phyloP scores from a whole-genome alignment of 2,113 vertebrate species.

The Rhynchopsitta pachyrhyncha region DNA sequence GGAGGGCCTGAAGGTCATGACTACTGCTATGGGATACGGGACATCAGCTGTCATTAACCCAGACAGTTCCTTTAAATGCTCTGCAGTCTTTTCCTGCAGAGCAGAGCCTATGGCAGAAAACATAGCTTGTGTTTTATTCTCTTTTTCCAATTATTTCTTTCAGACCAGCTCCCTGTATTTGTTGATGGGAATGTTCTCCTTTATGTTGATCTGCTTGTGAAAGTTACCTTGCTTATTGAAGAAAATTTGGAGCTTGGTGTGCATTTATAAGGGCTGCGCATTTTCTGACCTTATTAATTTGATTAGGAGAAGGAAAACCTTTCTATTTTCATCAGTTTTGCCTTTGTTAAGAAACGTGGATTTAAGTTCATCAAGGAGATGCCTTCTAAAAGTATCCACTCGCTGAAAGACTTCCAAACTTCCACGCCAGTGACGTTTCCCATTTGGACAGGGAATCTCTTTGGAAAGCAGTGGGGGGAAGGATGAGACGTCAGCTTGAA shows the following conservation, averaged over 20 bases:
- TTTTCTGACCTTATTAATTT: background rate
- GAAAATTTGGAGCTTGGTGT: background rate
- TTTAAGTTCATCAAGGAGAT: background rate
- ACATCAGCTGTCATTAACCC: conserved; percentile 41
- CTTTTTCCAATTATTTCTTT: background rate
- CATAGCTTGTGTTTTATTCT: background rate
- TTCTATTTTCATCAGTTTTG: background rate
- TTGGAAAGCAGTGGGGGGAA: background rate
- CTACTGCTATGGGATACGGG: background rate
- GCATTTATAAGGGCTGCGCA: rapidly evolving
- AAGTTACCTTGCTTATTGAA: background rate
- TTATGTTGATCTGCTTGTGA: background rate
- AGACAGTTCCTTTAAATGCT: background rate
- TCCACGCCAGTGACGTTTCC: background rate
- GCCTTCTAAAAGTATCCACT: background rate
- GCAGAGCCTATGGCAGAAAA: background rate
- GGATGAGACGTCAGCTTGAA: background rate
- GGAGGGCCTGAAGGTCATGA: conserved; percentile 22
- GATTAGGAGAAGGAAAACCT: background rate
- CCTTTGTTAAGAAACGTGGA: rapidly evolving
- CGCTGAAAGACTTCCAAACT: background rate
- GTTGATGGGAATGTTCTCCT: background rate
- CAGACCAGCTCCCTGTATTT: background rate
- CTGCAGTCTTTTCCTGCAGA: background rate
- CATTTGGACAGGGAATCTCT: background rate